A percentile compares a stretch with the other conserved stretches of the same genome.
Conservation (phyloP, 1,140 invertebrate genomes). For the Cyphomyrmex costatus region DNA sequence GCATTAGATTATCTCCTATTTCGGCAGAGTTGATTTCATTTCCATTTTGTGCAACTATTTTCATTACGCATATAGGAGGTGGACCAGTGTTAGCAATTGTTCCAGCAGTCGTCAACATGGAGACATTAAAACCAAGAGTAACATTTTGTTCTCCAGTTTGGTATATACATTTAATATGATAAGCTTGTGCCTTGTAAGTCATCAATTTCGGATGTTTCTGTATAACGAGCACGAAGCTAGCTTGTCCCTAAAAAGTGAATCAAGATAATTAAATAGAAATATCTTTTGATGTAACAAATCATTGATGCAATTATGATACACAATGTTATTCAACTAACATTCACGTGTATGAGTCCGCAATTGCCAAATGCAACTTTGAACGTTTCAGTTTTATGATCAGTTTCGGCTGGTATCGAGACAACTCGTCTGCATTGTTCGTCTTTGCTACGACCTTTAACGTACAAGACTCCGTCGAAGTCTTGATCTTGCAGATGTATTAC, state of each 20-base stretch:
- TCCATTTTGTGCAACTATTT: constrained; percentile 95
- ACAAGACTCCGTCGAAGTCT: constrained; percentile 96
- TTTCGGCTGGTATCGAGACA: constrained; percentile 90
- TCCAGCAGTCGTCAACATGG: constrained; percentile 97
- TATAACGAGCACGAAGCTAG: constrained; percentile 96
- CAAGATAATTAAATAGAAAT: constrained; percentile 52
- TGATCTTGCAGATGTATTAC: constrained; percentile 92
- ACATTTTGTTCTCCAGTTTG: constrained; percentile 97
- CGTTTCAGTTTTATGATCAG: constrained; percentile 90
- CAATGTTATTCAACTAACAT: constrained; percentile 88
- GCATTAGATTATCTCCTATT: constrained; percentile 96
- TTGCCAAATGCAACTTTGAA: constrained; percentile 97
- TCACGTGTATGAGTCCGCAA: constrained; percentile 96
- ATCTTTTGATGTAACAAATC: not conserved
- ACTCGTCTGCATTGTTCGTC: constrained; percentile 95
- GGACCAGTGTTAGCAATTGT: constrained; percentile 98
- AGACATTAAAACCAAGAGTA: constrained; percentile 97
- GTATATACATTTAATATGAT: constrained; percentile 97
- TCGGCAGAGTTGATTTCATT: constrained; percentile 96
- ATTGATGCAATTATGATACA: constrained; percentile 17
- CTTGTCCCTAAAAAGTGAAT: constrained; percentile 90
- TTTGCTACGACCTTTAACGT: constrained; percentile 97
- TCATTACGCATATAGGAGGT: constrained; percentile 96
- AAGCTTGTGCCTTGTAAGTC: constrained; percentile 97
- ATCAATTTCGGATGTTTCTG: constrained; percentile 98